phyloP scores from a whole-genome alignment of 1,140 invertebrate genomes.

The Anoplolepis gracilipes region DNA sequence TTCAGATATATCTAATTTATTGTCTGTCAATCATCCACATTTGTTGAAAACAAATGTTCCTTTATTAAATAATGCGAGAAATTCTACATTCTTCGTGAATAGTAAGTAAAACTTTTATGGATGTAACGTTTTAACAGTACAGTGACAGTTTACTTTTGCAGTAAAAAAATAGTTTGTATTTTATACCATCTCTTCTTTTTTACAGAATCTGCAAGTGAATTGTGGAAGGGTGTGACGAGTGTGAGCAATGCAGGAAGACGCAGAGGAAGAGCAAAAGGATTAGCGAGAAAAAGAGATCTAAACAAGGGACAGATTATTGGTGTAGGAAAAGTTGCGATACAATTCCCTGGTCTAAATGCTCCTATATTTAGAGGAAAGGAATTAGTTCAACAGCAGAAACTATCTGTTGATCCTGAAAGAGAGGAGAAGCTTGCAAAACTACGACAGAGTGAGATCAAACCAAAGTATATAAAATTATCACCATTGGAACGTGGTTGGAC shows the following conservation, averaged over 20 bases:
- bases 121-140: not conserved
- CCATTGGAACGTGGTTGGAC: constrained; percentile 96
- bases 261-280: constrained; percentile 95
- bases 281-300: constrained; percentile 93
- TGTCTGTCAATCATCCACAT: not conserved
- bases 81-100: constrained; percentile 86
- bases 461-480: constrained; percentile 88
- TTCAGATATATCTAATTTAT: constrained; percentile 54
- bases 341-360: constrained; percentile 97
- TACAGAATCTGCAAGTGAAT: constrained; percentile 91
- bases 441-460: constrained; percentile 90
- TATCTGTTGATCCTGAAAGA: constrained; percentile 90
- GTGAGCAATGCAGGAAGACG: constrained; percentile 98
- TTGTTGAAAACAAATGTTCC: constrained; percentile 67
- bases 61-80: constrained; percentile 69
- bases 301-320: constrained; percentile 97
- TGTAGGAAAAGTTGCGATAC: constrained; percentile 92
- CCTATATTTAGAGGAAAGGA: constrained; percentile 93
- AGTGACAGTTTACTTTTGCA: no score
- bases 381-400: constrained; percentile 89
- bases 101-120: constrained; percentile 79
- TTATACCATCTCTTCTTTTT: constrained; percentile 40
- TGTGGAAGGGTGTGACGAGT: constrained; percentile 98
- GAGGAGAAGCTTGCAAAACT: constrained; percentile 90
- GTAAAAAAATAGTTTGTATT: not conserved